Evolutionary conservation across 2,113 vertebrate species (phyloP).

Genomic region (Dendropsophus ebraccatus): DNA sequence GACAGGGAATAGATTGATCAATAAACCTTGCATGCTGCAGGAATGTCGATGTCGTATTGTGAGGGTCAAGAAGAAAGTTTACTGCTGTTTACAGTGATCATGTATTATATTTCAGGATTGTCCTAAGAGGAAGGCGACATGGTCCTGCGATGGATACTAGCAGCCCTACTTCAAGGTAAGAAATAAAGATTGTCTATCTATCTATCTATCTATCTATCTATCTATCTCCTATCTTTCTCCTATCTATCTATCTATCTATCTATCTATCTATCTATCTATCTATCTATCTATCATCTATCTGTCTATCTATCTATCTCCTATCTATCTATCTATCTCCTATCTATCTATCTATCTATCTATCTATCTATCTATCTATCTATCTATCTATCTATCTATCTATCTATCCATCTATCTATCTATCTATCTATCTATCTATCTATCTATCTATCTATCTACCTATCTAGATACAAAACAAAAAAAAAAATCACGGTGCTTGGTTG

Average conservation of each 20-base stretch:
- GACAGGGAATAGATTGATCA: not conserved
- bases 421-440: constrained; percentile 2
- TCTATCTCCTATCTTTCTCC: not conserved
- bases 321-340: not conserved
- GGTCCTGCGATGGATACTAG: constrained; percentile 63
- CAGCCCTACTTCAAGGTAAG: constrained; percentile 70
- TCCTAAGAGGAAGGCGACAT: constrained; percentile 65
- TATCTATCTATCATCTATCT: not conserved
- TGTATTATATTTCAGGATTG: not conserved
- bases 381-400: not conserved
- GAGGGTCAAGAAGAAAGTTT: not conserved
- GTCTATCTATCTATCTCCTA: not conserved
- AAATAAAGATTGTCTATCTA: not conserved
- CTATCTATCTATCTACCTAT: not conserved
- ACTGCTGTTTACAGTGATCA: not conserved
- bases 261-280: constrained; percentile 8
- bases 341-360: not conserved
- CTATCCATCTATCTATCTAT: not conserved
- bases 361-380: not conserved
- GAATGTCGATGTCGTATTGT: not conserved
- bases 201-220: constrained; percentile 11
- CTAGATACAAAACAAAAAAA: no score
- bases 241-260: not conserved
- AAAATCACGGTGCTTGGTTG: no score
- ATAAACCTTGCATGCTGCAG: not conserved